Evolutionary conservation across 2,888 invertebrate genomes (phyloP).

Genomic region (Serrognathus titanus): DNA sequence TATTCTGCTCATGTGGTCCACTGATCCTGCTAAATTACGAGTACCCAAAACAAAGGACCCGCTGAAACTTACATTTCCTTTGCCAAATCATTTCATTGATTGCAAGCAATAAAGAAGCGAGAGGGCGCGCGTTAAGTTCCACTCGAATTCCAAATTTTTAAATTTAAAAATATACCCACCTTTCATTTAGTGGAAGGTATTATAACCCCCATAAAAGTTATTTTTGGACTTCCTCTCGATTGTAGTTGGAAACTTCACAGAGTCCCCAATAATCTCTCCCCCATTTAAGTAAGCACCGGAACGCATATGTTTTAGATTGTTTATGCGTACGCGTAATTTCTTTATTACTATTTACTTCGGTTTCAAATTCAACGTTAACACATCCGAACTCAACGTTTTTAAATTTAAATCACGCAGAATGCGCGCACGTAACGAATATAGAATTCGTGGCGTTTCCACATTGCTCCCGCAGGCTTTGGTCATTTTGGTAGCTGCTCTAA

Average conservation of each 20-base stretch:
- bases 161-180: neutral
- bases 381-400: no score
- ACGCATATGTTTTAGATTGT: neutral
- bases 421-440: no score
- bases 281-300: neutral
- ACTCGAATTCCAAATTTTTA: no score
- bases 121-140: no score
- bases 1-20: conserved; percentile 24
- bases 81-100: conserved; percentile 14
- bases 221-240: neutral
- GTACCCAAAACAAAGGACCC: conserved; percentile 13
- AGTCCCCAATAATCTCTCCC: neutral
- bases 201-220: neutral
- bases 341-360: neutral
- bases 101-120: no score
- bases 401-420: no score
- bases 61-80: conserved; percentile 12
- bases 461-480: no score
- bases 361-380: neutral
- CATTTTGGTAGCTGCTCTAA: no score
- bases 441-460: no score
- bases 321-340: neutral
- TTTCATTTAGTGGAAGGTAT: neutral
- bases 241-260: neutral
- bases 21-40: conserved; percentile 11